Evolutionary conservation across 2,888 invertebrate genomes (phyloP), one percentile per base, ranked within the genome.

Genomic region (Hirudinaria manillensis): DNA sequence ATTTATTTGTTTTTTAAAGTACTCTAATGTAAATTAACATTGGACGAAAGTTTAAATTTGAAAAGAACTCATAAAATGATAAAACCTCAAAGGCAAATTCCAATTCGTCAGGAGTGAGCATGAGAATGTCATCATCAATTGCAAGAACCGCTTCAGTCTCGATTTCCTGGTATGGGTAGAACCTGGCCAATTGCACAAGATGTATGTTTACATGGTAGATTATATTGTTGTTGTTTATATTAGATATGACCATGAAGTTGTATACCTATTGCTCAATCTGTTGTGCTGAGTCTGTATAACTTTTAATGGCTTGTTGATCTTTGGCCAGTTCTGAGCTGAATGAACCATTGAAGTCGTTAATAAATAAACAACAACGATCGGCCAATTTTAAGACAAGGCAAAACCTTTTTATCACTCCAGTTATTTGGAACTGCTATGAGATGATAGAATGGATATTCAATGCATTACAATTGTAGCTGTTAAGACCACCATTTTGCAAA

Each of bases 61-160:
- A n/a, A n/a, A n/a, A n/a, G n/a, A n/a, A n/a, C n/a, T n/a, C n/a
- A n/a, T n/a, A n/a, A n/a, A n/a, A n/a, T n/a, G n/a, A n/a, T n/a
- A n/a, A n/a, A n/a, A 88, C 88, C 86, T 89, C 89, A 87, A 88
- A 94, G 85, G 93, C 96, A 87, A 97, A 97, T 86, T 97, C 95
- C 77, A 97, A 87, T 87, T 97, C 97, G 86, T 97, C 96, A 0
- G 93, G 90, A 34, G 94, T 96, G 80, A 96, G 86, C 95, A 96
- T 96, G 36, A 93, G 89, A 80, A 96, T 96, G 83, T 96, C 96
- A 85, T 97, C 96, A 84, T 97, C 96, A 78, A 97, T 91, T 3
- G 95, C 93, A 81, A 97, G 87, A 80, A 97, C 91, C 71, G 94
- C 94, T 86, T 97, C 96, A 0, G 97, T 97, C 88, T 95, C 93